phyloP scores from a whole-genome alignment of 2,113 vertebrate species.

The Xyliphius kryptos region DNA sequence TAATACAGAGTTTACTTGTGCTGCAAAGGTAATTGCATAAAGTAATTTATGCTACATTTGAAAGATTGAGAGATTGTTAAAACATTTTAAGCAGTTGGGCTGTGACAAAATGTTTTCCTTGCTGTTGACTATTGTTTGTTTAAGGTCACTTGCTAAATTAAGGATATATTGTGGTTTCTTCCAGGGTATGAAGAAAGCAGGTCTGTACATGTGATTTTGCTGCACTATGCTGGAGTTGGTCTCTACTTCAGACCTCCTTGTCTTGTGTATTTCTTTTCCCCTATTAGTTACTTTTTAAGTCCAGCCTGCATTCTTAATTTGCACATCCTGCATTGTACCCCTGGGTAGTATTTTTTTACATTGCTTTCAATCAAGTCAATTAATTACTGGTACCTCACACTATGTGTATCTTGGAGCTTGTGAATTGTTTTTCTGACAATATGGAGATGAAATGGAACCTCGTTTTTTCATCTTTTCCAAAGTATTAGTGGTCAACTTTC shows the following conservation, averaged over 20 bases:
- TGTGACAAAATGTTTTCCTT: constrained; percentile 47
- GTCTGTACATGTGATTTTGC: constrained; percentile 58
- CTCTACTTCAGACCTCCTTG: constrained; percentile 51
- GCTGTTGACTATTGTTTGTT: constrained; percentile 59
- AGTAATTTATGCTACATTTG: constrained; percentile 51
- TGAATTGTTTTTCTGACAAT: constrained; percentile 37
- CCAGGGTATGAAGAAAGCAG: constrained; percentile 60
- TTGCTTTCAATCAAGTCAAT: constrained; percentile 38
- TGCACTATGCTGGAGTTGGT: constrained; percentile 67
- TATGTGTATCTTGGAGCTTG: constrained; percentile 42
- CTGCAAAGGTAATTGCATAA: constrained; percentile 41
- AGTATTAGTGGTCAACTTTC: constrained; percentile 47
- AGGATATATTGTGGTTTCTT: constrained; percentile 65
- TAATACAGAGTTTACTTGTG: constrained; percentile 47
- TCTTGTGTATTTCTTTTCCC: constrained; percentile 38
- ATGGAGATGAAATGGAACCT: constrained; percentile 41
- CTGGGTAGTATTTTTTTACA: constrained; percentile 37
- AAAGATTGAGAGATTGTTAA: constrained; percentile 52
- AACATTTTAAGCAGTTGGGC: constrained; percentile 56
- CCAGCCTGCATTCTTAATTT: constrained; percentile 60
- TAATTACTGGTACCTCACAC: constrained; percentile 47
- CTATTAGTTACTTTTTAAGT: constrained; percentile 53
- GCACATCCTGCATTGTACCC: constrained; percentile 55
- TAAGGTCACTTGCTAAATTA: constrained; percentile 65
- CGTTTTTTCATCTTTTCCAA: constrained; percentile 43